Percentiles rank a stretch among this genome's conserved stretches.
Conservation (phyloP, 2,113 vertebrate genomes). For the Eleginops maclovinus region DNA sequence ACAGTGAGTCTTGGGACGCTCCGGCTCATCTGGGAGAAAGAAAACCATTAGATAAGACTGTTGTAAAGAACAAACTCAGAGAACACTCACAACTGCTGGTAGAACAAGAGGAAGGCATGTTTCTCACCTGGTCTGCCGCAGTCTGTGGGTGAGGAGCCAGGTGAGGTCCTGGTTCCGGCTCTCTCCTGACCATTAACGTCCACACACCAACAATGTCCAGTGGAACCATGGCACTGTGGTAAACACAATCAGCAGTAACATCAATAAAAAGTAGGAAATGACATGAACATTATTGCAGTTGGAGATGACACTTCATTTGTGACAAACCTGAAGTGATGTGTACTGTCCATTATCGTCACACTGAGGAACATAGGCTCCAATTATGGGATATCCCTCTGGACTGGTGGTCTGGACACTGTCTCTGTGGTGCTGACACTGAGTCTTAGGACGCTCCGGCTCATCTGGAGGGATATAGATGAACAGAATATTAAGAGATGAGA, state of each 20-base stretch:
- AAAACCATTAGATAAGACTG: not conserved
- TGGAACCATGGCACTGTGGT: slow-evolving; percentile 84
- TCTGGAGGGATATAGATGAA: slow-evolving; percentile 4
- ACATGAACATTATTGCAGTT: not conserved
- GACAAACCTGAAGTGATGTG: slow-evolving; percentile 72
- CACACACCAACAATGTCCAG: slow-evolving; percentile 91
- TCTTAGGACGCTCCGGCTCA: slow-evolving; percentile 45
- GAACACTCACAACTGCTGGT: no score
- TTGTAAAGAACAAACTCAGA: not conserved
- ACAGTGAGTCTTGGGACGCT: slow-evolving; percentile 74
- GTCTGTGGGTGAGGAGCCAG: slow-evolving; percentile 65
- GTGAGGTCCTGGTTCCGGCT: slow-evolving; percentile 80
- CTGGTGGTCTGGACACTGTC: slow-evolving; percentile 30
- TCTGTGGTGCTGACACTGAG: slow-evolving; percentile 41
- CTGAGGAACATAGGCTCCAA: slow-evolving; percentile 82
- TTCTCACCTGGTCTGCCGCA: slow-evolving; percentile 84
- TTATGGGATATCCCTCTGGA: slow-evolving; percentile 9
- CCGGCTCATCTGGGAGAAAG: slow-evolving; percentile 25
- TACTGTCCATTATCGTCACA: slow-evolving; percentile 78
- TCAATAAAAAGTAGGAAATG: not conserved
- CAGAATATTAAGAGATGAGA: slow-evolving; percentile 8
- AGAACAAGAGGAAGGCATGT: no score
- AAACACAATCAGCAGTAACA: not conserved
- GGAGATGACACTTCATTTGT: not conserved
- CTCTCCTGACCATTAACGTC: slow-evolving; percentile 83